Evolutionary conservation across 1,140 invertebrate species (phyloP).

Genomic region (Caerostris darwini): DNA sequence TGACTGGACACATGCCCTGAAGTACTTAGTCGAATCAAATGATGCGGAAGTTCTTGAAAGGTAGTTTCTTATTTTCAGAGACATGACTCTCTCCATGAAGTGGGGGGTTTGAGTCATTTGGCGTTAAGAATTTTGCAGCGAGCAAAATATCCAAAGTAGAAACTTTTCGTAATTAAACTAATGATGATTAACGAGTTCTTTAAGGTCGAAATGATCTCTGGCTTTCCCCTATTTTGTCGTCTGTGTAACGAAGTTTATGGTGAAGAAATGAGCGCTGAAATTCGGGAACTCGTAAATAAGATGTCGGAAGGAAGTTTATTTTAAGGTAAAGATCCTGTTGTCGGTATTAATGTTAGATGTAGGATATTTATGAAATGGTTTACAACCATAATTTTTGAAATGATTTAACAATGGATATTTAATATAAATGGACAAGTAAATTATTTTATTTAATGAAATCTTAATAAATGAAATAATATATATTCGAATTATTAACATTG

Average conservation of each 20-base stretch:
- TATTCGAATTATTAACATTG: too few relatives aligned
- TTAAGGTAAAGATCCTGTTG: too few relatives aligned
- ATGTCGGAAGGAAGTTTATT: too few relatives aligned
- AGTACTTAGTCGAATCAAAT: neutral
- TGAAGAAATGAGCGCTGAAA: too few relatives aligned
- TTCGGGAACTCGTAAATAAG: too few relatives aligned
- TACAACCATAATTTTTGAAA: too few relatives aligned
- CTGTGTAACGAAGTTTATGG: neutral
- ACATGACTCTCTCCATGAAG: neutral
- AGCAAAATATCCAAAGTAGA: neutral
- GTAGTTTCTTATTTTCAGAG: neutral
- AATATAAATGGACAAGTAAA: too few relatives aligned
- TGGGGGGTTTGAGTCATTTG: neutral
- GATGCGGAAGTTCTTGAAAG: neutral
- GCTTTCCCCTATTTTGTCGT: neutral
- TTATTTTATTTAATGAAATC: too few relatives aligned
- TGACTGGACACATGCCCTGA: neutral
- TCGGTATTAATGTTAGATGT: too few relatives aligned
- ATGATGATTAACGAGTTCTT: conserved; percentile 25
- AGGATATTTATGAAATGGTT: too few relatives aligned
- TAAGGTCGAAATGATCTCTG: conserved; percentile 1
- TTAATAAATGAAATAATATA: too few relatives aligned
- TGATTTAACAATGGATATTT: too few relatives aligned
- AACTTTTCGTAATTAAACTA: conserved; percentile 30
- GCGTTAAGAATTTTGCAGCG: neutral